A percentile compares a stretch with the other conserved stretches of the same genome.
Evolutionary conservation across 2,113 vertebrate genomes (phyloP).

Genomic region (Thalassoma bifasciatum): DNA sequence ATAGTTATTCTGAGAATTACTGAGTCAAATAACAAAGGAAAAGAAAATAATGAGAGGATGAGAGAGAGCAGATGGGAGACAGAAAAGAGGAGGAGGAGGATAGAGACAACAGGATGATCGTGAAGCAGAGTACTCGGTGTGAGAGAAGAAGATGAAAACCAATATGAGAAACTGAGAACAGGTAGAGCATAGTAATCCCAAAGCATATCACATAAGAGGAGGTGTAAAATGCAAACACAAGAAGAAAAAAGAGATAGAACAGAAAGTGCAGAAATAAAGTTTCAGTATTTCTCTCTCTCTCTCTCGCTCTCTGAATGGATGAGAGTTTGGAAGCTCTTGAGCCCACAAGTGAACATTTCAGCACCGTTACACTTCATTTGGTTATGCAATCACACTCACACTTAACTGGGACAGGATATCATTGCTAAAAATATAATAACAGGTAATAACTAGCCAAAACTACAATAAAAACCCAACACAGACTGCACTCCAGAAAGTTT

Average conservation of each 20-base stretch:
- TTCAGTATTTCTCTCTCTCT: no score
- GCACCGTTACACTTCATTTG: conserved; percentile 12
- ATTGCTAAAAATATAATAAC: conserved; percentile 48
- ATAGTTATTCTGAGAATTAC: not conserved
- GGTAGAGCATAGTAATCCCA: not conserved
- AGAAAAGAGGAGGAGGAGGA: conserved; percentile 1
- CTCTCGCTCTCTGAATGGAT: conserved; percentile 18
- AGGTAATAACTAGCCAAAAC: conserved; percentile 41
- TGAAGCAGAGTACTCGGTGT: not conserved
- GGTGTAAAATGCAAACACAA: not conserved
- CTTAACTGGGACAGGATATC: conserved; percentile 37
- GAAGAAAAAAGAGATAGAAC: not conserved
- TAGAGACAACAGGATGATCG: not conserved
- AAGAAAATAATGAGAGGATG: not conserved
- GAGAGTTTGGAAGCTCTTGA: conserved; percentile 38
- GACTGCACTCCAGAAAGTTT: conserved; percentile 17
- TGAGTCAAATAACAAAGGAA: not conserved
- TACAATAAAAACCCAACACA: conserved; percentile 26
- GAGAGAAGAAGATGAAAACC: not conserved
- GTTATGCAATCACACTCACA: conserved; percentile 48
- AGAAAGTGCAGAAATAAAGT: not conserved
- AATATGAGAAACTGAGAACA: not conserved
- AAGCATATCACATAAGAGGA: not conserved
- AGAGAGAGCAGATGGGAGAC: not conserved
- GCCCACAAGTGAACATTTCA: conserved; percentile 35